Evolutionary conservation across 2,888 invertebrate genomes (phyloP), one percentile per base, ranked within the genome.

Genomic region (Pecten maximus): DNA sequence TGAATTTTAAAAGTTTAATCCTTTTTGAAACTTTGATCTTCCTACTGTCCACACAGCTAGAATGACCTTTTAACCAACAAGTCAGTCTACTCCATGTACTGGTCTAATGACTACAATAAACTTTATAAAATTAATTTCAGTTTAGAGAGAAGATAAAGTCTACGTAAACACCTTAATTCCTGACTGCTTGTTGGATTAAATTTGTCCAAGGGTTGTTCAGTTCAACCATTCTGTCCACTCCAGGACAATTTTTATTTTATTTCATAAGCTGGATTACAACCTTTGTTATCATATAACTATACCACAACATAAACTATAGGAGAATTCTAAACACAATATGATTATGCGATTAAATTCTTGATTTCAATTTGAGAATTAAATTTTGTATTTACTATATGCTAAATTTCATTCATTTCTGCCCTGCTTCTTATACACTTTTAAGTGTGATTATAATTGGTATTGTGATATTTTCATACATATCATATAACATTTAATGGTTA

Each of bases 231-330:
- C 28, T 74, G 74, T 35, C 74, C 28, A 28, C 74, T 35, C 74
- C 74, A 74, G 74, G 74, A 74, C 74, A 74, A 74, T 35, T 74
- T 74, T 60, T n/a, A 60, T n/a, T n/a, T n/a, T n/a, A 60, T 60
- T 60, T 60, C 8, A 35, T 74, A 74, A 74, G 74, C 74, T 35
- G 74, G 74, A 74, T 74, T 74, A 74, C 8, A 28, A 16, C 35
- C 74, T 35, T 10, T 74, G 2, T 1, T 74, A 74, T 28, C 10
- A 35, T 74, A 74, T 35, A 74, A 19, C 28, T 74, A 74, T 28
- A 35, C 1, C 74, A 23, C n/a, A n/a, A 60, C 60, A 60, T 60
- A n/a, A 23, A n/a, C 23, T 23, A n/a, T n/a, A 44, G 12, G 12
- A 12, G 12, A 2, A 60, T 60, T 60, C 23, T 60, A n/a, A 54